Conservation (phyloP, 2,113 vertebrate genomes). For the Anolis carolinensis region DNA sequence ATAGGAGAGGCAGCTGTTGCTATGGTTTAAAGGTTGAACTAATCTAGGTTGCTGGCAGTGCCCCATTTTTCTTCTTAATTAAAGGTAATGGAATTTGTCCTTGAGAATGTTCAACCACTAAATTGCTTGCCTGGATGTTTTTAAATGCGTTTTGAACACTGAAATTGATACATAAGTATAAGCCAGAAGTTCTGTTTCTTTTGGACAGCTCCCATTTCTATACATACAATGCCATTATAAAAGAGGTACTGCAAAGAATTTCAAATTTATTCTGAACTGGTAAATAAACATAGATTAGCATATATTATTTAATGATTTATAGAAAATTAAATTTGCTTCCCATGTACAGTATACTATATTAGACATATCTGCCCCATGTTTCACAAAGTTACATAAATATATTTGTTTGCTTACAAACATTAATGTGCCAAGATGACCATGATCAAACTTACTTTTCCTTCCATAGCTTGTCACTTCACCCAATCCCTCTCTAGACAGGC, state of each 20-base stretch:
- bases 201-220: background rate
- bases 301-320: background rate
- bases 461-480: too few relatives aligned
- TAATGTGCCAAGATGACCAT: background rate
- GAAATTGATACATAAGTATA: background rate
- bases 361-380: too few relatives aligned
- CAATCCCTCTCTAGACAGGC: too few relatives aligned
- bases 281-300: background rate
- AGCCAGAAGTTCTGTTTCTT: background rate
- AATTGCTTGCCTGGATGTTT: slow-evolving; percentile 7
- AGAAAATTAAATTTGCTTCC: background rate
- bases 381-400: background rate
- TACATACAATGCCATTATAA: background rate
- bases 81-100: background rate
- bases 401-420: background rate
- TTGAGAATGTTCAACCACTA: slow-evolving; percentile 7
- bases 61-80: background rate
- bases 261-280: background rate
- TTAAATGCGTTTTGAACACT: background rate
- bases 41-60: slow-evolving; percentile 14
- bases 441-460: too few relatives aligned
- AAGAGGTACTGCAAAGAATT: background rate
- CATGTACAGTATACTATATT: background rate
- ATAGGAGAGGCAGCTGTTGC: slow-evolving; percentile 8
- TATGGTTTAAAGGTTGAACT: background rate